Percentiles rank a stretch among this genome's conserved stretches.
Conservation (phyloP, 2,113 vertebrate species). For the Amphiprion ocellaris region DNA sequence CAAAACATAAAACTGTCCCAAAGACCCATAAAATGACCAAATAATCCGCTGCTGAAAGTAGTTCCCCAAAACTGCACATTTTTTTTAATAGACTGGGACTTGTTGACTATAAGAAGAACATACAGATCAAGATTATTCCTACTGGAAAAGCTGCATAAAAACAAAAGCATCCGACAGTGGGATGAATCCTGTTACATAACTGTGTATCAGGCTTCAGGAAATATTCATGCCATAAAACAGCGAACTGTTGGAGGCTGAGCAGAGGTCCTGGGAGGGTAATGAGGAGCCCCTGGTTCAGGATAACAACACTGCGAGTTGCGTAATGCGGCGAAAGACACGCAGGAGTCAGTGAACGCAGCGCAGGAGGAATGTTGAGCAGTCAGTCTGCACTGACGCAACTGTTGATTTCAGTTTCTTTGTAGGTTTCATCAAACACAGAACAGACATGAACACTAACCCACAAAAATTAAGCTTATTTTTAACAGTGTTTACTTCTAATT, state of each 20-base stretch:
- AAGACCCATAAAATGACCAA: no score
- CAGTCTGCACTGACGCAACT: neutral
- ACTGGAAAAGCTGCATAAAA: no score
- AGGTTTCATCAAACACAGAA: no score
- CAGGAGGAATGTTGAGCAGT: constrained; percentile 16
- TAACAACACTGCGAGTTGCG: neutral
- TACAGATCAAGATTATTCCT: no score
- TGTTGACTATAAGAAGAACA: no score
- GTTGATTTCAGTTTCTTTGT: no score
- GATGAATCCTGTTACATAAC: neutral
- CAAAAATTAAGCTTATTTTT: no score
- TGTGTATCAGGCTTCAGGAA: neutral
- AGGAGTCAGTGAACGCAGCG: constrained; percentile 4
- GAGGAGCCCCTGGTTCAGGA: neutral
- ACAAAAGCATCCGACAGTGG: neutral
- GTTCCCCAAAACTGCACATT: neutral
- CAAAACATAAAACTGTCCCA: no score
- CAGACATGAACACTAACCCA: no score
- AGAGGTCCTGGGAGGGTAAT: neutral
- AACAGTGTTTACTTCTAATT: no score
- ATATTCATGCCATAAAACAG: neutral
- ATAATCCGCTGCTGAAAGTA: neutral
- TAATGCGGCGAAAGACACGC: neutral
- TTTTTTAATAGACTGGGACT: neutral
- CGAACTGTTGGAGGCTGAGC: neutral